These are phyloP conservation scores for Heterohyrax brucei DNA, from an alignment of 2,797 vertebrate species.

Conservation along the genomic window DNA sequence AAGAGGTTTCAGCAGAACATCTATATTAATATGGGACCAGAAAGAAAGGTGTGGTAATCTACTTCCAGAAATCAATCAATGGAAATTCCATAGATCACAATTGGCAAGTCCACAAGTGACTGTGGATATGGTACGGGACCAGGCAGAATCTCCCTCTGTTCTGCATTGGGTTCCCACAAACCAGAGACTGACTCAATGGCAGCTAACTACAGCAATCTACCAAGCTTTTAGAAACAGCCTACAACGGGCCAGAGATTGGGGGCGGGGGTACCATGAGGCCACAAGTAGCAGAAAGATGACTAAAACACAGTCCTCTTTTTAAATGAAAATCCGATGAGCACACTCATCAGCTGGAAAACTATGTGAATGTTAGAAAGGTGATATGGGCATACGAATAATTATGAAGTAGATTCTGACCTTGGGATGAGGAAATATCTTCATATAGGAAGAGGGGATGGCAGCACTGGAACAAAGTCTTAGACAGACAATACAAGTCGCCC, in stretches of 20 bases:
- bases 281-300: neutral
- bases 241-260: neutral
- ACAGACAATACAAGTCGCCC: neutral
- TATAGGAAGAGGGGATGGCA: neutral
- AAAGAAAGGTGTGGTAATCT: no score
- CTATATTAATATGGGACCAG: no score
- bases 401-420: neutral
- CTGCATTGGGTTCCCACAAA: no score
- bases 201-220: neutral
- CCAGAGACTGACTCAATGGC: no score
- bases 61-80: no score
- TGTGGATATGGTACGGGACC: no score
- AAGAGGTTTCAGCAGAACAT: no score
- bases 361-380: neutral
- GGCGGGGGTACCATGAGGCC: no score
- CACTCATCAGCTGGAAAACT: neutral
- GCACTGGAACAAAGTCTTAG: rapidly evolving
- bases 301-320: neutral
- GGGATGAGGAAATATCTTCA: neutral
- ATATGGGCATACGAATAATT: rapidly evolving
- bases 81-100: no score
- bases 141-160: no score
- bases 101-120: no score
- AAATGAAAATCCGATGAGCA: neutral
- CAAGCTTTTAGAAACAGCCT: neutral